Evolutionary conservation across 2,797 vertebrate species (phyloP), one percentile per base, ranked within the genome.

Genomic region (Oreonectes daqikongensis): DNA sequence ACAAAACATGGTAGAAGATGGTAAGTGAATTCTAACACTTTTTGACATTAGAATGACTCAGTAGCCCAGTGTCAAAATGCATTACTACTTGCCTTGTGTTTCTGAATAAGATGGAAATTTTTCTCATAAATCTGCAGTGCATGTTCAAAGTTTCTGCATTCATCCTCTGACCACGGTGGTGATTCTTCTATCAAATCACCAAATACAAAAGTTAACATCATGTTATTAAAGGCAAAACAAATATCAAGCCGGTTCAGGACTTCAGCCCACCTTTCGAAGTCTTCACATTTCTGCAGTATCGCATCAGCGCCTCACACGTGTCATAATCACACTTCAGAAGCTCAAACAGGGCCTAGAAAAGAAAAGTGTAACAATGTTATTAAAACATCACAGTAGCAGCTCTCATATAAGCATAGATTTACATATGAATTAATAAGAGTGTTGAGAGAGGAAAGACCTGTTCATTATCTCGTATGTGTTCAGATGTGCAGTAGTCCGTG

Each of bases 31-130:
- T 1, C 9, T 40, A 3, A 40, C 38, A 40, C 38, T 40, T 40
- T 40, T 40, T 40, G 38, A 40, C 9, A 7, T 40, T 40, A 40
- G 2, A n/a, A n/a, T n/a, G n/a, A n/a, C n/a, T n/a, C n/a, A n/a
- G n/a, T n/a, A n/a, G n/a, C 5, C 6, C 4, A 46, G 42, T 28
- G 32, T 32, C 32, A 3, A 40, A n/a, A 15, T 3, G 1, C 9
- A 46, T 42, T n/a, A 5, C 1, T 38, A 18, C 90, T 90, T 83
- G 96, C 97, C 95, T 99, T 99, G 84, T 99, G 95, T 93, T 97
- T 98, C 91, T 99, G 97, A 92, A 99, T 98, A 82, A 97, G 95
- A 91, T 98, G 94, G 78, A 99, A 99, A 80, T 99, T 98, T 86
- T 99, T 99, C 81, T 98, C 98, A 83, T 98, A 98, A 82, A 99